Base-by-base conservation (phyloP, 2,797 vertebrate species). In the Sandelia bainsii region DNA sequence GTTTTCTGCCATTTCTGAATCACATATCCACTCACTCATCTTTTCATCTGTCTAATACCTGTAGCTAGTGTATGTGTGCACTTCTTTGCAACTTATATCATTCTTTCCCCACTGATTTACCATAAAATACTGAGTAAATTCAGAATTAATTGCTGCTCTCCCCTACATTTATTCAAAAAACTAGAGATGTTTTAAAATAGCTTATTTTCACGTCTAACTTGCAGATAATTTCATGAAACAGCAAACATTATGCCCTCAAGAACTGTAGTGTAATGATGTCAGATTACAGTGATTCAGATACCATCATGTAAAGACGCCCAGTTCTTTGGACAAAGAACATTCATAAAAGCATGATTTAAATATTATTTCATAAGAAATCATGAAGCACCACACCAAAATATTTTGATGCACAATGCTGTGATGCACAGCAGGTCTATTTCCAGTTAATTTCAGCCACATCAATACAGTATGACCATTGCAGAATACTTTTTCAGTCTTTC, bases 401-500 rank as follows among this genome's bases (percentile, higher is more conserved):
- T 19, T 17, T 32, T 69, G 56, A 79, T 32, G 45, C 73, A 71
- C 56, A 5, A 19, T 12, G 37, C 69, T 68, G 56, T 65, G 20
- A 72, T 65, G 13, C 12, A 20, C 2, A 0, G 6, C 6, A 39
- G 17, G 4, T 67, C 72, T 14, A 58, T 5, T 83, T 87, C 72
- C 70, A 79, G 64, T 69, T 59, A 67, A 75, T 25, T 62, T 22
- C 54, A 22, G 46, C 39, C 46, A 34, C 48, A 49, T 10, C 27
- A 59, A 32, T 32, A 44, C 4, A 16, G 34, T 54, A 22, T 74
- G 62, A 77, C 29, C 13, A 29, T 50, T 62, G 22, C 1, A 0
- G 48, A 67, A 75, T 67, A 66, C 75, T 62, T 70, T 45, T 4
- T n/a, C 1, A 1, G 3, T 10, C 51, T 81, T 69, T 80, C 23